Conservation (phyloP, 1,140 invertebrate species). For the Rhizoglyphus robini region DNA sequence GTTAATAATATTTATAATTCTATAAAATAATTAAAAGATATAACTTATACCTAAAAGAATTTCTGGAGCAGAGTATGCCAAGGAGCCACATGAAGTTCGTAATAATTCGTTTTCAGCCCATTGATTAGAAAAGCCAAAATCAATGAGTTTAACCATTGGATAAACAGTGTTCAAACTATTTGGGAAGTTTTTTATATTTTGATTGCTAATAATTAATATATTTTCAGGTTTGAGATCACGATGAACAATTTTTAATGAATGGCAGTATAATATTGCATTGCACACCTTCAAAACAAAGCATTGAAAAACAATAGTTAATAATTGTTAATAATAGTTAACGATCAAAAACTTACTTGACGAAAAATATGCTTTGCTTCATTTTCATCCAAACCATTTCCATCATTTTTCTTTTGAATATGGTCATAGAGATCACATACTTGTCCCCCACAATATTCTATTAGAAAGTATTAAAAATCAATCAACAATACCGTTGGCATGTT, state of each 20-base stretch:
- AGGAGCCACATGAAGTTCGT: slow-evolving; percentile 95
- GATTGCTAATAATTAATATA: slow-evolving; percentile 73
- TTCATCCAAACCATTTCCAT: slow-evolving; percentile 57
- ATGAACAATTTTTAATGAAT: slow-evolving; percentile 80
- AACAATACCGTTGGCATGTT: not conserved
- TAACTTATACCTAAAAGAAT: slow-evolving; percentile 68
- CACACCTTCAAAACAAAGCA: slow-evolving; percentile 67
- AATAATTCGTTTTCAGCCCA: slow-evolving; percentile 94
- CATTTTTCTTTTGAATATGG: slow-evolving; percentile 76
- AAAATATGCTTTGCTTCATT: slow-evolving; percentile 77
- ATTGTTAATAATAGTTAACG: not conserved
- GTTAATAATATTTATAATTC: slow-evolving; percentile 30
- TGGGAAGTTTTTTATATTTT: not conserved
- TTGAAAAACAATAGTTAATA: slow-evolving; percentile 20
- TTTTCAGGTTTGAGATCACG: slow-evolving; percentile 97
- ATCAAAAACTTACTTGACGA: slow-evolving; percentile 39
- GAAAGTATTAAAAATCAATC: slow-evolving; percentile 45
- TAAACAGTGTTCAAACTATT: slow-evolving; percentile 53
- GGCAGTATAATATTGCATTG: slow-evolving; percentile 92
- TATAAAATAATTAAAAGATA: slow-evolving; percentile 36
- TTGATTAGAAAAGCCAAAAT: slow-evolving; percentile 92
- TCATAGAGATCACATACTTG: slow-evolving; percentile 98
- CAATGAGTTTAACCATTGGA: slow-evolving; percentile 93
- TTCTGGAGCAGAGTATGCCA: slow-evolving; percentile 98
- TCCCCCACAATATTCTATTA: slow-evolving; percentile 32